phyloP scores from a whole-genome alignment of 37 sponge, comb jelly and placozoan species.

The Amphimedon queenslandica region DNA sequence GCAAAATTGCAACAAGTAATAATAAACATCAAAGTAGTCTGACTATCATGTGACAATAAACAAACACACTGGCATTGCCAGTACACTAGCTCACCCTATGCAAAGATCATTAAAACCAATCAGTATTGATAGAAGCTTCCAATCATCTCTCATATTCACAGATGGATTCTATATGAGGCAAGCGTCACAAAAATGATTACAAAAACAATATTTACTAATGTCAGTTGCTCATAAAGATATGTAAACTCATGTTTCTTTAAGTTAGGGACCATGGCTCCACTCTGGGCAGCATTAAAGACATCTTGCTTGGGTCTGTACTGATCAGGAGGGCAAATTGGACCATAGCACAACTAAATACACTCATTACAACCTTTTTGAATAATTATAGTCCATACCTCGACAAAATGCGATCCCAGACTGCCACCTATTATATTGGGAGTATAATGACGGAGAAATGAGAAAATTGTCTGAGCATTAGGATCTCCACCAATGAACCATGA shows the following conservation, averaged over 20 bases:
- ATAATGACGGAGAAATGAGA: conserved; percentile 56
- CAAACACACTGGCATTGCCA: not conserved
- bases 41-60: not conserved
- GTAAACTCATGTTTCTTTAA: conserved; percentile 59
- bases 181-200: not conserved
- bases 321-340: conserved; percentile 52
- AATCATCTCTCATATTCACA: conserved; percentile 77
- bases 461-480: conserved; percentile 55
- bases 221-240: conserved; percentile 52
- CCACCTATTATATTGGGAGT: conserved; percentile 51
- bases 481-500: conserved; percentile 82
- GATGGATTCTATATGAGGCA: conserved; percentile 23
- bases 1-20: no score
- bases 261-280: conserved; percentile 76
- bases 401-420: conserved; percentile 61
- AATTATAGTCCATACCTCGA: conserved; percentile 35
- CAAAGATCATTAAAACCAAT: conserved; percentile 83
- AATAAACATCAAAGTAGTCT: no score
- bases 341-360: conserved; percentile 75
- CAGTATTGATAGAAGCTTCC: conserved; percentile 76
- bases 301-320: conserved; percentile 70
- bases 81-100: conserved; percentile 33
- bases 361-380: not conserved
- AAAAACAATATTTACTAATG: conserved; percentile 16
- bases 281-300: conserved; percentile 83